Conservation (phyloP, 2,113 vertebrate species). For the Gadus chalcogrammus region DNA sequence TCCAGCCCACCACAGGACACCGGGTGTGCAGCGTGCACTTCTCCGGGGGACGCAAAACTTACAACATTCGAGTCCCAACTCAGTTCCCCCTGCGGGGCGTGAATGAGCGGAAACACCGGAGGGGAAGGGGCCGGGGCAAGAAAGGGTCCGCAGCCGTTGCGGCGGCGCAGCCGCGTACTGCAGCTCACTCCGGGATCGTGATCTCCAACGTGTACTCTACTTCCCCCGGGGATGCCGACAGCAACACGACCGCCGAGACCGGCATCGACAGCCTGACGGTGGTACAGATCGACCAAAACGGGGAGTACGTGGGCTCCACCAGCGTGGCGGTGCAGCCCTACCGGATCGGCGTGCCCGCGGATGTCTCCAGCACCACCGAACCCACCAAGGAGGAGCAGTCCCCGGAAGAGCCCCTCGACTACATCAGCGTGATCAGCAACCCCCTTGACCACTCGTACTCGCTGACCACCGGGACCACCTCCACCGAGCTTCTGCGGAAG, state of each 20-base stretch:
- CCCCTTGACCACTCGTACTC: conserved; percentile 92
- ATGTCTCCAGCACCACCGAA: conserved; percentile 41
- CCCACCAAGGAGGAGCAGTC: conserved; percentile 43
- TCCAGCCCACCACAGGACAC: conserved; percentile 94
- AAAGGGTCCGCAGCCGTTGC: conserved; percentile 55
- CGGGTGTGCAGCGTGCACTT: conserved; percentile 96
- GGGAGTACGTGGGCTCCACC: conserved; percentile 81
- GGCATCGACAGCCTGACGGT: conserved; percentile 66
- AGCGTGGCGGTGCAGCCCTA: conserved; percentile 75
- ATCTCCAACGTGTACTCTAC: conserved; percentile 53
- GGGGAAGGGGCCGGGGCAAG: conserved; percentile 65
- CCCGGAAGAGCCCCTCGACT: conserved; percentile 57
- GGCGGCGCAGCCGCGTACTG: conserved; percentile 33
- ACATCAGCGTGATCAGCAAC: conserved; percentile 64
- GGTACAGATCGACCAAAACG: conserved; percentile 73
- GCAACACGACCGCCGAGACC: conserved; percentile 58
- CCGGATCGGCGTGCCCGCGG: conserved; percentile 47
- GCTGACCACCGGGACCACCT: conserved; percentile 91
- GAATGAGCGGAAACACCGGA: conserved; percentile 84
- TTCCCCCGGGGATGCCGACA: conserved; percentile 62
- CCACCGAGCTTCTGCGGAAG: conserved; percentile 90
- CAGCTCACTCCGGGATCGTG: conserved; percentile 53
- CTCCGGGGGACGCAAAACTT: conserved; percentile 92
- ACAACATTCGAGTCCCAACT: conserved; percentile 90
- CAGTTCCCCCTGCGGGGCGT: conserved; percentile 91